Conservation (phyloP, 2,888 invertebrate species). For the Caenorhabditis sp. region DNA sequence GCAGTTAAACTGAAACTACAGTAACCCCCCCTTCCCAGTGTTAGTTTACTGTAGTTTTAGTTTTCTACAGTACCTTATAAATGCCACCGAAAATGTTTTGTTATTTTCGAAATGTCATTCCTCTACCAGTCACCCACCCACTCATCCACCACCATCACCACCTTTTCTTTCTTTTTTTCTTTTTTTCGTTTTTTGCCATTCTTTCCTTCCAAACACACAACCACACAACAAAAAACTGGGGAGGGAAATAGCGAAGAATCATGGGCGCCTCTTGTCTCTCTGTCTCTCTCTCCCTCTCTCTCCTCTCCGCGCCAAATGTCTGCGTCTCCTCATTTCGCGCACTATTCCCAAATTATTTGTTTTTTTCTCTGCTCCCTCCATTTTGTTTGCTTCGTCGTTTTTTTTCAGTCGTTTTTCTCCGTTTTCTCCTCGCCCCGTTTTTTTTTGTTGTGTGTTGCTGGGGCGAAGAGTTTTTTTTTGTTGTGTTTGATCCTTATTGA, state of each 20-base stretch:
- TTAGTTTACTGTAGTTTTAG: too few species aligned
- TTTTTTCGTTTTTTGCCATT: neutral
- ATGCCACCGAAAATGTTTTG: too few species aligned
- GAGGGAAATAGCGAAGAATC: neutral
- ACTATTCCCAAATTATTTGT: conserved; percentile 6
- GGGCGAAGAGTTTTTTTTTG: neutral
- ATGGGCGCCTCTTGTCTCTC: conserved; percentile 8
- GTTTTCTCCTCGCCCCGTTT: conserved; percentile 5
- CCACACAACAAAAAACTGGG: conserved; percentile 3
- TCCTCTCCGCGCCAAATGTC: conserved; percentile 2
- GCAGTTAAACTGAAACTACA: too few species aligned
- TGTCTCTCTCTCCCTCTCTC: conserved; percentile 6
- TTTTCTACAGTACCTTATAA: too few species aligned
- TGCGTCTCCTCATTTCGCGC: conserved; percentile 7
- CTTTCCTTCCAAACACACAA: neutral
- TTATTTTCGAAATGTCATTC: too few species aligned
- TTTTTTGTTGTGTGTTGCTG: neutral
- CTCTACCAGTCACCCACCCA: too few species aligned
- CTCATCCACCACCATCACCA: too few species aligned
- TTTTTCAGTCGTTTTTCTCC: conserved; percentile 2
- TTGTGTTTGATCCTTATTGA: conserved; percentile 1
- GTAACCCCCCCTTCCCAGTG: too few species aligned
- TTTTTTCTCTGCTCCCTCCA: neutral
- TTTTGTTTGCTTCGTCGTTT: conserved; percentile 4
- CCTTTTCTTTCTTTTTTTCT: neutral